Evolutionary conservation across 1,140 invertebrate genomes (phyloP).

Genomic region (Hyphantria cunea): DNA sequence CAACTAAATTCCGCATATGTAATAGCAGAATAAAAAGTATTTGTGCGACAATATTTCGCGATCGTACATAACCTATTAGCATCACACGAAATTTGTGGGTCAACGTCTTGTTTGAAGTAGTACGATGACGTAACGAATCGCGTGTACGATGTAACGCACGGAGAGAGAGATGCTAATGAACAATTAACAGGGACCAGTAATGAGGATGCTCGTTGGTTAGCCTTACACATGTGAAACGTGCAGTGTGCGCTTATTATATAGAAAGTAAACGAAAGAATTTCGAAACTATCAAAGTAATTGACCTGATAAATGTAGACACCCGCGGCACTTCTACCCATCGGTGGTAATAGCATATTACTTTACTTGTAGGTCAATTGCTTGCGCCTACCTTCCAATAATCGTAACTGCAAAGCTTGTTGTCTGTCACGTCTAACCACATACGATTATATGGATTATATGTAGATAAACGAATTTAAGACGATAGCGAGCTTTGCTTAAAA

Average conservation of each 20-base stretch:
- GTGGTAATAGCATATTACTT: conserved; percentile 51
- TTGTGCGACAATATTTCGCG: conserved; percentile 49
- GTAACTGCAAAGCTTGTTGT: conserved; percentile 44
- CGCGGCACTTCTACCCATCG: conserved; percentile 43
- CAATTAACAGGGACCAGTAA: conserved; percentile 42
- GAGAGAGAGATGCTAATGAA: conserved; percentile 39
- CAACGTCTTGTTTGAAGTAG: conserved; percentile 46
- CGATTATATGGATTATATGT: conserved; percentile 11
- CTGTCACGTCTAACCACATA: conserved; percentile 32
- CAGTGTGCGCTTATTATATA: conserved; percentile 41
- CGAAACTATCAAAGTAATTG: conserved; percentile 57
- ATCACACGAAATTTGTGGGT: conserved; percentile 56
- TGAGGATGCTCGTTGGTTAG: conserved; percentile 37
- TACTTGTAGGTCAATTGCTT: conserved; percentile 66
- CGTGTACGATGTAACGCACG: conserved; percentile 14
- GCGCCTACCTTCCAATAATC: conserved; percentile 45
- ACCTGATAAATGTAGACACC: conserved; percentile 54
- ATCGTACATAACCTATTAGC: conserved; percentile 58
- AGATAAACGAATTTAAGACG: conserved; percentile 11
- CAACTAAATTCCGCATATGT: conserved; percentile 37
- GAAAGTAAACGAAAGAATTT: conserved; percentile 65
- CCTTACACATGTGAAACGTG: not conserved
- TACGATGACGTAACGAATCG: conserved; percentile 51
- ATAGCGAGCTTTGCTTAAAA: not conserved
- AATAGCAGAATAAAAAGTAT: conserved; percentile 34